Percentiles rank a stretch among this genome's conserved stretches.
phyloP scores from a whole-genome alignment of 2,797 vertebrate species.

The Ciconia nigra region DNA sequence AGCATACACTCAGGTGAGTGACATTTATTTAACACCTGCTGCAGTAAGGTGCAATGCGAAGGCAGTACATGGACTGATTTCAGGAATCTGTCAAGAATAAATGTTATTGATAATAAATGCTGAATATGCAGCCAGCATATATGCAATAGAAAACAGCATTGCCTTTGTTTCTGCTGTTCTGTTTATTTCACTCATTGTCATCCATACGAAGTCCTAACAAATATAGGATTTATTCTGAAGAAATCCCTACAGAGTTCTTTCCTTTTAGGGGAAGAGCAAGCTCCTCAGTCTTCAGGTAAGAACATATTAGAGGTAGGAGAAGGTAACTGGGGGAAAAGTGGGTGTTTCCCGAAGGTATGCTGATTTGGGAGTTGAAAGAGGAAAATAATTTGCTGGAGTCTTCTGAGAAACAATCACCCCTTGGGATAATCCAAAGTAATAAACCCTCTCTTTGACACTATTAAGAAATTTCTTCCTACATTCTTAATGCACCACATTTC shows the following conservation, averaged over 20 bases:
- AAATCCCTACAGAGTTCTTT: not conserved
- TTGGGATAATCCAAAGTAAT: conserved; percentile 22
- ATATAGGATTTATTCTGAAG: not conserved
- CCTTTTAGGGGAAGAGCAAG: not conserved
- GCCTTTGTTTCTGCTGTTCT: not conserved
- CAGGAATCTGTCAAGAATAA: not conserved
- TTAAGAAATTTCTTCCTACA: not conserved
- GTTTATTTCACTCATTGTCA: not conserved
- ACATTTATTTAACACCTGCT: not conserved
- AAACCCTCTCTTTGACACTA: not conserved
- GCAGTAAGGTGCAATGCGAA: not conserved
- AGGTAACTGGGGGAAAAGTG: not conserved
- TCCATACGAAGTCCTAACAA: not conserved
- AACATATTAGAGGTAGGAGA: not conserved
- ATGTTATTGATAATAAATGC: not conserved
- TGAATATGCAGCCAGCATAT: not conserved
- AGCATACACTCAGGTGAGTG: not conserved
- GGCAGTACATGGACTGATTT: not conserved
- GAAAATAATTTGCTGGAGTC: conserved; percentile 22
- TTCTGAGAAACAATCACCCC: not conserved
- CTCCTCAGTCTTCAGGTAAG: not conserved
- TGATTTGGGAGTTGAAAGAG: not conserved
- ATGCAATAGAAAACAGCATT: not conserved
- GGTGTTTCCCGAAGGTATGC: not conserved
- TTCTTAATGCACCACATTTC: not conserved